Evolutionary conservation across 2,888 invertebrate genomes (phyloP), one percentile per base, ranked within the genome.

Genomic region (Troides oblongomaculatus): DNA sequence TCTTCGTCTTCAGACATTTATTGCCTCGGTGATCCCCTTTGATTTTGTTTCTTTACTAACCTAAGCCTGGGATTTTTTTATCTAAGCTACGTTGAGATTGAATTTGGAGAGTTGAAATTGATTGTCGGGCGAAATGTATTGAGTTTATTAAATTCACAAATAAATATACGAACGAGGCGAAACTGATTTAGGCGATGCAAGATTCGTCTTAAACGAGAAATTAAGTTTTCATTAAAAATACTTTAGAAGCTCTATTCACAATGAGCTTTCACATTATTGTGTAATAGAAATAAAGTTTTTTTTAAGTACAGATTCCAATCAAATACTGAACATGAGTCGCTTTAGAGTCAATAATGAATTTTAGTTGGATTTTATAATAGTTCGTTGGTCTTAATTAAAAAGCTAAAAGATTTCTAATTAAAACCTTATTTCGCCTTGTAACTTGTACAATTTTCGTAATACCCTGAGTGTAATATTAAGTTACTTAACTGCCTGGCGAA

Each of bases 41-140:
- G 69, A 69, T 69, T 65, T 69, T 62, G 69, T 69, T 69, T 69
- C 69, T 62, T 62, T 62, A 23, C 62, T 69, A 65, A 65, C 58
- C 58, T 64, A 69, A 69, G 69, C 65, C 43, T 4, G 46, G 30
- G 65, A 62, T 50, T 62, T 68, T 64, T 62, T 66, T 65, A 57
- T 50, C 23, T 62, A 58, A 62, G 46, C 50, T 39, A 58, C 62
- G 39, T 50, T 58, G 62, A 69, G 58, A 69, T 69, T 65, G 65
- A 69, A 69, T 69, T 66, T 62, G 50, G 46, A 58, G 25, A 65
- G 62, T 64, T 64, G 25, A 61, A 64, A 68, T 65, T 66, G 57
- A 62, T 50, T 62, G 61, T 50, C 56, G 10, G 17, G 25, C 36
- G 39, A 43, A 57, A 68, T 30, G 25, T 17, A 56, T 66, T 43